phyloP scores from a whole-genome alignment of 2,888 invertebrate species.

The Cacoxenus indagator region DNA sequence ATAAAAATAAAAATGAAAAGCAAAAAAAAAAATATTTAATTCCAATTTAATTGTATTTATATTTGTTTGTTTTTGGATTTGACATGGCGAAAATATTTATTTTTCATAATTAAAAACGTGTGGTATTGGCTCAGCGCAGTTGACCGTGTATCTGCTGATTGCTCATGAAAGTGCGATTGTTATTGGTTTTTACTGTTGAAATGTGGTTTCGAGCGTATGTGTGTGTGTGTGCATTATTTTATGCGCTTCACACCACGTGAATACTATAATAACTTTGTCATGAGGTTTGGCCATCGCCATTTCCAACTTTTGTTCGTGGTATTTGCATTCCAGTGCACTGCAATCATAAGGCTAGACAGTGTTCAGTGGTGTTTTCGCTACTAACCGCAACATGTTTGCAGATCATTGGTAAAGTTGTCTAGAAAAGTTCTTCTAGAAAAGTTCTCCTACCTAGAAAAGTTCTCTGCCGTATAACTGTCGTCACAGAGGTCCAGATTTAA shows the following conservation, averaged over 20 bases:
- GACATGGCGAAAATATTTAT: conserved; percentile 3
- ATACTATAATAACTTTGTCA: too few species aligned
- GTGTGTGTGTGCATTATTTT: not conserved
- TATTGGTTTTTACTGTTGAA: conserved; percentile 6
- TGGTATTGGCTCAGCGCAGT: not conserved
- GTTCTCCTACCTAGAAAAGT: too few species aligned
- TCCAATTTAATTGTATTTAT: not conserved
- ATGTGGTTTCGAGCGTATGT: not conserved
- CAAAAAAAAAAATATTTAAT: not conserved
- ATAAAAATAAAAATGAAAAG: not conserved
- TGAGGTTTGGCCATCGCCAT: too few species aligned
- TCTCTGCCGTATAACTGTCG: too few species aligned
- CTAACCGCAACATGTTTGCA: too few species aligned
- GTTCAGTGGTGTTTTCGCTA: too few species aligned
- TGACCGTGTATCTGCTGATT: not conserved
- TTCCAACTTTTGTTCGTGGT: not conserved
- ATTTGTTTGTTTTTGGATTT: not conserved
- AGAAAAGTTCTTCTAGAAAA: too few species aligned
- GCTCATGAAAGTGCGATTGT: not conserved
- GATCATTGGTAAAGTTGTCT: too few species aligned
- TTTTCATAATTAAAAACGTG: not conserved
- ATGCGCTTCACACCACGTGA: not conserved
- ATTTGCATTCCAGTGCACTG: too few species aligned
- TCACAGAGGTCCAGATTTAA: too few species aligned
- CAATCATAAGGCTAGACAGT: too few species aligned